phyloP scores from a whole-genome alignment of 2,113 vertebrate species.

The Antennarius striatus region DNA sequence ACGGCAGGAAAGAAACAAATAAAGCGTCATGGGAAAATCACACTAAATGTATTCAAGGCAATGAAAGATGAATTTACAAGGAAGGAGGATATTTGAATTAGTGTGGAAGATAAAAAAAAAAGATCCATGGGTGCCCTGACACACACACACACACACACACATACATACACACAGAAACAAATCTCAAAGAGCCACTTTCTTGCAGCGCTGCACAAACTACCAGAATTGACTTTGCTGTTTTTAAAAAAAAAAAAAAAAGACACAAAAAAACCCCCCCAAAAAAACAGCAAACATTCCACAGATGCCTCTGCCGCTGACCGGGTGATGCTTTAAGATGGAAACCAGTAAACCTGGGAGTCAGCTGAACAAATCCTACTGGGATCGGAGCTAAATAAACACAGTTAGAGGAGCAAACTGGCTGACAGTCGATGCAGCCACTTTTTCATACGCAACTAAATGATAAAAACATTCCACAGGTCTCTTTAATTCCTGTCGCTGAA shows the following conservation, averaged over 20 bases:
- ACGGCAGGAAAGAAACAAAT: slow-evolving; percentile 2
- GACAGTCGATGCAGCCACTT: not conserved
- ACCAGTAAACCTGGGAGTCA: slow-evolving; percentile 55
- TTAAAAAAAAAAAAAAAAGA: slow-evolving; percentile 37
- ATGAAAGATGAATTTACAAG: too few species aligned
- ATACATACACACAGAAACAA: slow-evolving; percentile 9
- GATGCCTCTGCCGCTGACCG: slow-evolving; percentile 68
- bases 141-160: slow-evolving; percentile 2
- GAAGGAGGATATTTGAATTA: too few species aligned
- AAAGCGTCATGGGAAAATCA: not conserved
- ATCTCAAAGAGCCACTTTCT: slow-evolving; percentile 15
- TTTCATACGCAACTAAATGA: slow-evolving; percentile 1
- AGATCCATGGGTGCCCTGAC: not conserved
- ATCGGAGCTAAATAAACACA: slow-evolving; percentile 56
- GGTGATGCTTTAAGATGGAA: slow-evolving; percentile 80
- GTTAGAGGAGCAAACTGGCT: slow-evolving; percentile 11
- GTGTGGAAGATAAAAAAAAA: too few species aligned
- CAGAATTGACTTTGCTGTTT: slow-evolving; percentile 27
- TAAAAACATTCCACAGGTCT: not conserved
- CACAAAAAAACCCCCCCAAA: slow-evolving; percentile 47
- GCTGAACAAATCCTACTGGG: slow-evolving; percentile 32
- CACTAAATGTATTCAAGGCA: not conserved
- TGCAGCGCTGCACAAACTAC: slow-evolving; percentile 42
- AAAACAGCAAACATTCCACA: slow-evolving; percentile 75
- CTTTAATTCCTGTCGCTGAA: not conserved